Percentiles rank a stretch among this genome's conserved stretches.
phyloP scores from a whole-genome alignment of 2,797 vertebrate species.

The Astyanax mexicanus region DNA sequence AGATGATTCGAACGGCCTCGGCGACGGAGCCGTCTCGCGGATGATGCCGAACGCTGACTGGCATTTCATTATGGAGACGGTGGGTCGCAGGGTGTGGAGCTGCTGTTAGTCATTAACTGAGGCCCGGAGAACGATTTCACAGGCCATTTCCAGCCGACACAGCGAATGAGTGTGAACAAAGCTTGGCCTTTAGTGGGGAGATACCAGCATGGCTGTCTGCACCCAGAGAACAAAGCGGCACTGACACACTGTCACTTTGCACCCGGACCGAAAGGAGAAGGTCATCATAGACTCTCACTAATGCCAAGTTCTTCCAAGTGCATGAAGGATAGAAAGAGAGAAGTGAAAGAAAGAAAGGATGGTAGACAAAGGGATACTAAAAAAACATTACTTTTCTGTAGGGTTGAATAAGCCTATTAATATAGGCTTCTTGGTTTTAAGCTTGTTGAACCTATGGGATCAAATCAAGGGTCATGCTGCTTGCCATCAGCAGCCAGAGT shows the following conservation, averaged over 20 bases:
- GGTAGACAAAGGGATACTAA: neutral
- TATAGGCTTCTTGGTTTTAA: no score
- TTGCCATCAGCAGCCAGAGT: no score
- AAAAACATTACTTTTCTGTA: no score
- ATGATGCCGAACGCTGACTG: neutral
- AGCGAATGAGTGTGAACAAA: constrained; percentile 31
- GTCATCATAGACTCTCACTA: neutral
- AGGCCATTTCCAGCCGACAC: constrained; percentile 37
- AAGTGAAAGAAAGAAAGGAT: neutral
- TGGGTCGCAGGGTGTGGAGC: neutral
- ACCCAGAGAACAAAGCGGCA: constrained; percentile 18
- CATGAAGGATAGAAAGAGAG: no score
- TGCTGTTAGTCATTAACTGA: constrained; percentile 25
- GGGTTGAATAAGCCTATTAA: no score
- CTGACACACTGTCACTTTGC: neutral
- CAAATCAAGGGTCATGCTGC: no score
- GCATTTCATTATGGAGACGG: neutral
- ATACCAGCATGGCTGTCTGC: constrained; percentile 12
- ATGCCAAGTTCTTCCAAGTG: neutral
- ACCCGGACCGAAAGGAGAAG: neutral
- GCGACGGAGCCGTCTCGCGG: neutral
- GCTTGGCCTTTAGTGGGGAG: constrained; percentile 34
- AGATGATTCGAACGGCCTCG: neutral
- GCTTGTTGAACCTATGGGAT: no score
- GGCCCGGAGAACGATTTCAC: constrained; percentile 39